Percentiles rank a stretch among this genome's conserved stretches.
Evolutionary conservation across 2,113 vertebrate genomes (phyloP).

Genomic region (Sylvia atricapilla): DNA sequence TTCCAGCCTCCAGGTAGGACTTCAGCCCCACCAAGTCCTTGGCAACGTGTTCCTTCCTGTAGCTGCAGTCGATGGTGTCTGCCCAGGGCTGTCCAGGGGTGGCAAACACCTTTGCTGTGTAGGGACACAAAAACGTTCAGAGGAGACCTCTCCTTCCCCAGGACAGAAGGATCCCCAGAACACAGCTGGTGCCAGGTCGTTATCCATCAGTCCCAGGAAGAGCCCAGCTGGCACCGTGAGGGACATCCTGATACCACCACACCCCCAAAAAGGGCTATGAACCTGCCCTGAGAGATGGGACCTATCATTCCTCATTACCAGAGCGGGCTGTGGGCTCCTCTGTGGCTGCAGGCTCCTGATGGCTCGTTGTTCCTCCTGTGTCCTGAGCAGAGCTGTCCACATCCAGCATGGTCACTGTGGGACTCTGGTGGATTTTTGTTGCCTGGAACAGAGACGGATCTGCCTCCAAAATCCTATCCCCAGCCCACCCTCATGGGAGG

Average conservation of each 20-base stretch:
- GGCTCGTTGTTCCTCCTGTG: background rate
- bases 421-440: background rate
- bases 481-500: background rate
- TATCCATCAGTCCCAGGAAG: background rate
- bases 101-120: slow-evolving; percentile 14
- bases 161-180: background rate
- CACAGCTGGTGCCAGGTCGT: fast-evolving
- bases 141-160: background rate
- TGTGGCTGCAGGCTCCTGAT: background rate
- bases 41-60: slow-evolving; percentile 62
- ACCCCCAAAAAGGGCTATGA: background rate
- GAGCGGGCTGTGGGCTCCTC: background rate
- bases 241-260: background rate
- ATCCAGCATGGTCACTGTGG: fast-evolving
- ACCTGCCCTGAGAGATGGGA: background rate
- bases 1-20: slow-evolving; percentile 77
- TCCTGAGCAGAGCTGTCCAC: background rate
- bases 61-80: slow-evolving; percentile 66
- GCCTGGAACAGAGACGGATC: background rate
- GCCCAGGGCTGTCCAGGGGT: slow-evolving; percentile 74
- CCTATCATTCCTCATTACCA: background rate
- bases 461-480: background rate
- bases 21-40: slow-evolving; percentile 76
- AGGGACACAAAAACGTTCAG: background rate
- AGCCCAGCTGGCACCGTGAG: background rate